These are phyloP conservation scores for Xanthorhoe spadicearia DNA, from an alignment of 2,888 invertebrate genomes.

Conservation along the genomic window DNA sequence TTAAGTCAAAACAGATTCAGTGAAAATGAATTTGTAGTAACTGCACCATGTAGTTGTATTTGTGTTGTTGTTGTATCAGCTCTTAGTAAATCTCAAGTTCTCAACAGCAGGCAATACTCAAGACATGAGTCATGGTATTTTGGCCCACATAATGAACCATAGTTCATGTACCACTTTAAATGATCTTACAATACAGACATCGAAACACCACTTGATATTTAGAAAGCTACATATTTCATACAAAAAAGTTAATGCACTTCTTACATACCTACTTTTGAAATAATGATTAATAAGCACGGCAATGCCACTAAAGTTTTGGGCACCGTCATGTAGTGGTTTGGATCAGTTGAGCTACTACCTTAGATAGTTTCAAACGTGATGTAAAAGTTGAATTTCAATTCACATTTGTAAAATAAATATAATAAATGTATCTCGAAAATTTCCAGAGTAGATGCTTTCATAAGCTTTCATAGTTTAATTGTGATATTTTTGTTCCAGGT, in stretches of 20 bases:
- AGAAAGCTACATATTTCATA: neutral
- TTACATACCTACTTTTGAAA: neutral
- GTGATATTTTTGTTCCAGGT: constrained; percentile 86
- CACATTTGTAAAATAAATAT: too few species aligned
- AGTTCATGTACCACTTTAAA: constrained; percentile 25
- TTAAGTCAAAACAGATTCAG: neutral
- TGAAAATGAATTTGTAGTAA: neutral
- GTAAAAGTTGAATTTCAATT: too few species aligned
- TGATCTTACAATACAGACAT: constrained; percentile 9
- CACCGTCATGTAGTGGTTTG: too few species aligned
- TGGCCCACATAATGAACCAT: constrained; percentile 29
- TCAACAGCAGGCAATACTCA: constrained; percentile 22
- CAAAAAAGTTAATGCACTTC: neutral
- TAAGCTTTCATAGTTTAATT: neutral
- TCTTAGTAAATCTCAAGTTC: constrained; percentile 8
- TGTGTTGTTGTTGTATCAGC: constrained; percentile 12
- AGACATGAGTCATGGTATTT: constrained; percentile 35
- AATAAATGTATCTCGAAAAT: too few species aligned
- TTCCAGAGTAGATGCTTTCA: too few species aligned
- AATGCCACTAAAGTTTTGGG: too few species aligned
- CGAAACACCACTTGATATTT: neutral
- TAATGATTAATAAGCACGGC: too few species aligned
- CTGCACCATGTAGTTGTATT: neutral
- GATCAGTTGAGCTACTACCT: too few species aligned
- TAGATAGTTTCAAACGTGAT: too few species aligned